Percentiles rank a stretch among this genome's conserved stretches.
Evolutionary conservation across 2,797 vertebrate species (phyloP).

Genomic region (Eospalax fontanierii): DNA sequence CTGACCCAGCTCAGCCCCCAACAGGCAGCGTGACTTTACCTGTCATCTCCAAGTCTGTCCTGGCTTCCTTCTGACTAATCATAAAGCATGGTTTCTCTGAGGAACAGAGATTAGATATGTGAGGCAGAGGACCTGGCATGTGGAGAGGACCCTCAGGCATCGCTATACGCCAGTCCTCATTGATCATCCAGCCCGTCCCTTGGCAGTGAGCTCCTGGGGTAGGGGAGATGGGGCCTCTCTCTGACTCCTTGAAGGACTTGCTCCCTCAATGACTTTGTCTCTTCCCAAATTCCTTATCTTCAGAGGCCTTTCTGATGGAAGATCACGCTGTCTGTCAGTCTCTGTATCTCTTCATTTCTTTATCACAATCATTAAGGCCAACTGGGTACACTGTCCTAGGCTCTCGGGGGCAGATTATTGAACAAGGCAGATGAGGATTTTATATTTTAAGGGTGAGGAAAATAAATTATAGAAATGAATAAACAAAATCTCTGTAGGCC

Average conservation of each 20-base stretch:
- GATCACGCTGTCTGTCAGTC: not conserved
- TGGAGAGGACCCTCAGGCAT: fast-evolving
- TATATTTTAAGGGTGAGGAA: not conserved
- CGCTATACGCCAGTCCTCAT: fast-evolving
- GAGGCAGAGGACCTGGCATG: too few relatives aligned
- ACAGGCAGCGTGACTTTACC: fast-evolving
- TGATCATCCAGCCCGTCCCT: fast-evolving
- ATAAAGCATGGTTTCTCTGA: not conserved
- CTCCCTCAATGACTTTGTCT: not conserved
- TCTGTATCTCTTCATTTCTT: not conserved
- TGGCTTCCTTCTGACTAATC: not conserved
- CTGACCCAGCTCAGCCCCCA: not conserved
- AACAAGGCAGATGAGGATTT: not conserved
- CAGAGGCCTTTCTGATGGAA: not conserved
- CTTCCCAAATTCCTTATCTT: not conserved
- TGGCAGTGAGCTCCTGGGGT: fast-evolving
- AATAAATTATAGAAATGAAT: not conserved
- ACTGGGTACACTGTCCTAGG: not conserved
- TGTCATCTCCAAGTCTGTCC: not conserved
- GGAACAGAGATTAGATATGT: not conserved
- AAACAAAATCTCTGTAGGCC: not conserved
- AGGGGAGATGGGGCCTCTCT: not conserved
- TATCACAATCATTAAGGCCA: not conserved
- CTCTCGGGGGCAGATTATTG: not conserved
- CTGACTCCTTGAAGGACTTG: not conserved